Evolutionary conservation across 2,888 invertebrate genomes (phyloP).

Genomic region (Limenitis camilla): DNA sequence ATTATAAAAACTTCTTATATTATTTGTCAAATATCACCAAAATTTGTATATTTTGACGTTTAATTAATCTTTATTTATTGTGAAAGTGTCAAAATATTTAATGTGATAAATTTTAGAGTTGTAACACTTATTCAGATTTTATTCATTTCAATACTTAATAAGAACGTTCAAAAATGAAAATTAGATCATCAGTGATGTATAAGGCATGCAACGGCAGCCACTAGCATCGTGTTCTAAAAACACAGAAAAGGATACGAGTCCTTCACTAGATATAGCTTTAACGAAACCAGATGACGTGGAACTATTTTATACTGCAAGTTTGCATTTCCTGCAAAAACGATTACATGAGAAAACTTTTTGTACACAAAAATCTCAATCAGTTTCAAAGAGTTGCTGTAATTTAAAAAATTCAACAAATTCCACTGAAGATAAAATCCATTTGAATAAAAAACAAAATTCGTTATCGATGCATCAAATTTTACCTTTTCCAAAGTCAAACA

Average conservation of each 20-base stretch:
- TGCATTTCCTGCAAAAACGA: constrained; percentile 52
- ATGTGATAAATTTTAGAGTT: constrained; percentile 6
- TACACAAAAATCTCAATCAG: constrained; percentile 21
- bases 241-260: constrained; percentile 7
- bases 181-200: background rate
- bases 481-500: constrained; percentile 54
- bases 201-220: constrained; percentile 32
- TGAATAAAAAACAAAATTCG: constrained; percentile 20
- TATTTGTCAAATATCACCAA: no score
- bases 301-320: constrained; percentile 55
- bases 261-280: constrained; percentile 22
- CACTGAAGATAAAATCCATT: background rate
- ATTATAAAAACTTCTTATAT: no score
- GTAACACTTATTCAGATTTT: background rate
- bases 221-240: constrained; percentile 21
- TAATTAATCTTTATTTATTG: no score
- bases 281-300: constrained; percentile 40
- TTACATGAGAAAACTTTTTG: constrained; percentile 44
- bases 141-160: background rate
- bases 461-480: constrained; percentile 58
- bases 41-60: no score
- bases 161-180: constrained; percentile 12
- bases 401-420: constrained; percentile 19
- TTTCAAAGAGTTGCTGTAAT: constrained; percentile 46
- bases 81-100: no score